phyloP scores from a whole-genome alignment of 2,113 vertebrate species.

The Oncorhynchus masou region DNA sequence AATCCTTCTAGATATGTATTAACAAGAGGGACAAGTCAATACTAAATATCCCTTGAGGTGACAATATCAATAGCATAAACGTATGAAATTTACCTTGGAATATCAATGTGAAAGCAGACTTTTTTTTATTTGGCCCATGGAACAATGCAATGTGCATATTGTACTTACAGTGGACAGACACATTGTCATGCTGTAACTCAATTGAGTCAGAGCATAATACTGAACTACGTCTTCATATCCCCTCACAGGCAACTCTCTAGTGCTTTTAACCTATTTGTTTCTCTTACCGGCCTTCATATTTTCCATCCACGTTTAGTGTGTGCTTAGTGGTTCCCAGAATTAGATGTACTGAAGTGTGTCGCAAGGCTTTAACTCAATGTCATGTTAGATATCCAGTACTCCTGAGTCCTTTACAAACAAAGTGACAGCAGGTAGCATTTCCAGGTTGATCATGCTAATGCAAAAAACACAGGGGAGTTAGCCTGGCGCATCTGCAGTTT shows the following conservation, averaged over 20 bases:
- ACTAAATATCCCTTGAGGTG: slow-evolving; percentile 6
- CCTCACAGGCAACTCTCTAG: background rate
- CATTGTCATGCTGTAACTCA: slow-evolving; percentile 37
- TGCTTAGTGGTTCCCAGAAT: background rate
- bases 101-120: slow-evolving; percentile 11
- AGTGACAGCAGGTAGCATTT: slow-evolving; percentile 3
- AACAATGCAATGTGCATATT: background rate
- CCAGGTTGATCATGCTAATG: slow-evolving; percentile 12
- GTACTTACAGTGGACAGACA: slow-evolving; percentile 22
- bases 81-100: slow-evolving; percentile 13
- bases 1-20: slow-evolving; percentile 64
- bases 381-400: background rate
- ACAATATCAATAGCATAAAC: slow-evolving; percentile 27
- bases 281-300: background rate
- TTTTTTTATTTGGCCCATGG: background rate
- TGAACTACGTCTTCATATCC: slow-evolving; percentile 1
- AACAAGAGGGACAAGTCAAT: background rate
- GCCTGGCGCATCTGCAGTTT: slow-evolving; percentile 13
- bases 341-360: background rate
- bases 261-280: background rate
- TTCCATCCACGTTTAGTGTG: background rate
- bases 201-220: slow-evolving; percentile 17
- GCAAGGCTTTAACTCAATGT: background rate
- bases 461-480: slow-evolving; percentile 3
- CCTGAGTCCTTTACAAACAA: background rate